Conservation (phyloP, 1,140 invertebrate species). For the Mercenaria mercenaria region DNA sequence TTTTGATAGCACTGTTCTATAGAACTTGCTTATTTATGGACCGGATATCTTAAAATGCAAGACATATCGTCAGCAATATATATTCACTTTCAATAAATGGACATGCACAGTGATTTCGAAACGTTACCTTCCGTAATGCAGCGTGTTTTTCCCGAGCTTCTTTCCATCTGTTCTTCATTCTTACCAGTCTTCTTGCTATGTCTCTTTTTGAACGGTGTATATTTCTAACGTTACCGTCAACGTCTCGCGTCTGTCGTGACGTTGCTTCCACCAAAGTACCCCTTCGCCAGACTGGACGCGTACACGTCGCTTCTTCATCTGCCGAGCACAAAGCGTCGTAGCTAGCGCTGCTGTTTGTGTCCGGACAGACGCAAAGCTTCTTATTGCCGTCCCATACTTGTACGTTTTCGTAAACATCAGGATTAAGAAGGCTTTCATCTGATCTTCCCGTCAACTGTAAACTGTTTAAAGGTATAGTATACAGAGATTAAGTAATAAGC, state of each 20-base stretch:
- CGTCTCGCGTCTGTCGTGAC: background rate
- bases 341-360: background rate
- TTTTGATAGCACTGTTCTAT: too few species aligned
- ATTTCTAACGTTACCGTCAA: background rate
- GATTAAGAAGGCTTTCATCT: slow-evolving; percentile 33
- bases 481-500: too few species aligned
- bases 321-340: background rate
- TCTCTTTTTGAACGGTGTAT: background rate
- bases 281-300: background rate
- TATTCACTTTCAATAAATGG: too few species aligned
- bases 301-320: slow-evolving; percentile 27
- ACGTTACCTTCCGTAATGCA: background rate
- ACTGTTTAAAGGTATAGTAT: too few species aligned
- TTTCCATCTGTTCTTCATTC: background rate
- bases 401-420: background rate
- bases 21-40: too few species aligned
- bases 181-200: background rate
- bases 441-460: background rate
- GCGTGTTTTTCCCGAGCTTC: background rate
- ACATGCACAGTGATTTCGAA: too few species aligned
- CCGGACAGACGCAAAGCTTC: slow-evolving; percentile 13
- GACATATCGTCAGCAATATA: too few species aligned
- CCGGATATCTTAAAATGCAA: too few species aligned
- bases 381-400: background rate
- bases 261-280: background rate